Evolutionary conservation across 2,888 invertebrate species (phyloP), one percentile per base, ranked within the genome.

Genomic region (Acronicta psi): DNA sequence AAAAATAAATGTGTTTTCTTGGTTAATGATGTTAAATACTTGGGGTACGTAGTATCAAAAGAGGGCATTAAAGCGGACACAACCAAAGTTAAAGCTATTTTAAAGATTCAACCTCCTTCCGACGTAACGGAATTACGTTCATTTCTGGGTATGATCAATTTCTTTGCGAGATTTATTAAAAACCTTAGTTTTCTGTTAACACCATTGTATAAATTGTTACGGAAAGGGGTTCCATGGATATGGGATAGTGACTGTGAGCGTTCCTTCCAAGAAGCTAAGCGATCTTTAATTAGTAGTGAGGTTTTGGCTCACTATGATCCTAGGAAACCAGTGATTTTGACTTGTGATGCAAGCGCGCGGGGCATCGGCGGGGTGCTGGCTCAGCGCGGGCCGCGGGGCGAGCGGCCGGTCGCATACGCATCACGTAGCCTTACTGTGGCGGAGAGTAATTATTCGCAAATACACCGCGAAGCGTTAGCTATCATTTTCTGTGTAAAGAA

Each of bases 401-500:
- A 77, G 55, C 75, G 73, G 7, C 73, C 75, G 9, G 59, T 79
- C 3, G 69, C 69, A 0, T 81, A 66, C 43, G 70, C 59, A 4
- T 79, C 77, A 6, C 62, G 78, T 5, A 61, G 73, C 2, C 59
- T 81, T 0, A 62, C 58, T 0, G 50, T 20, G 2, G 64, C 75
- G 0, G 80, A 81, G 44, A 63, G 61, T 14, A 61, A 69, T 9
- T 82, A 82, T 42, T 60, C 61, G 0, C 69, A 73, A 31, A 72
- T 64, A 38, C 61, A 70, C 31, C 38, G 46, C 0, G 63, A 70
- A 14, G 64, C 63, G 0, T n/a, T 64, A 20, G 63, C 60, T 0
- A 66, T 62, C 1, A 56, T 65, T 2, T 64, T 58, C 29, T 11
- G n/a, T 10, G 42, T 60, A 1, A 46, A 13, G 0, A 18, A 49